These are phyloP conservation scores for Sebastes oblongus DNA, from an alignment of 2,797 vertebrate species.

Conservation along the genomic window DNA sequence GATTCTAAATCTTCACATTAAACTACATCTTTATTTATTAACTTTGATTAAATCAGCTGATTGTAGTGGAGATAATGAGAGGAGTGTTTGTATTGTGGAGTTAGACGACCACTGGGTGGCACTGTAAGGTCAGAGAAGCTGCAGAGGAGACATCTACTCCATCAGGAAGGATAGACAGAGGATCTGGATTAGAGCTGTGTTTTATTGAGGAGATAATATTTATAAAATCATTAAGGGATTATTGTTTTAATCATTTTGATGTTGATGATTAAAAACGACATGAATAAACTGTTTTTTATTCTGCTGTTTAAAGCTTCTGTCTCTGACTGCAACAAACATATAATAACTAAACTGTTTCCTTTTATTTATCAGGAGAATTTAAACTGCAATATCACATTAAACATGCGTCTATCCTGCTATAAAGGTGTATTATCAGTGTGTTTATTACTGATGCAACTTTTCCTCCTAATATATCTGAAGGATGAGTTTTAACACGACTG, in stretches of 20 bases:
- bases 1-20: not conserved
- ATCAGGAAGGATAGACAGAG: not conserved
- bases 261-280: not conserved
- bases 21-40: not conserved
- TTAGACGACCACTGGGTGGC: slow-evolving; percentile 71
- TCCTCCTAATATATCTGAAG: rapidly evolving
- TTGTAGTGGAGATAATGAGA: slow-evolving; percentile 1
- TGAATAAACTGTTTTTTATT: not conserved
- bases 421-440: not conserved
- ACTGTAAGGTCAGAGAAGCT: slow-evolving; percentile 72
- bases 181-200: not conserved
- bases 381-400: not conserved
- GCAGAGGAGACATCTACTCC: not conserved
- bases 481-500: not conserved
- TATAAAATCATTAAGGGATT: not conserved
- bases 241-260: not conserved
- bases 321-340: not conserved
- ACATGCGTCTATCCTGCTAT: not conserved
- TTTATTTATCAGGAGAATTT: not conserved
- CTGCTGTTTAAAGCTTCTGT: not conserved
- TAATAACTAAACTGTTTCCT: too few species aligned
- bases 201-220: not conserved
- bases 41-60: not conserved
- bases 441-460: not conserved
- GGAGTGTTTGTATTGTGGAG: not conserved